Conservation (phyloP, 2,797 vertebrate genomes). For the Rhyacichthys aspro region DNA sequence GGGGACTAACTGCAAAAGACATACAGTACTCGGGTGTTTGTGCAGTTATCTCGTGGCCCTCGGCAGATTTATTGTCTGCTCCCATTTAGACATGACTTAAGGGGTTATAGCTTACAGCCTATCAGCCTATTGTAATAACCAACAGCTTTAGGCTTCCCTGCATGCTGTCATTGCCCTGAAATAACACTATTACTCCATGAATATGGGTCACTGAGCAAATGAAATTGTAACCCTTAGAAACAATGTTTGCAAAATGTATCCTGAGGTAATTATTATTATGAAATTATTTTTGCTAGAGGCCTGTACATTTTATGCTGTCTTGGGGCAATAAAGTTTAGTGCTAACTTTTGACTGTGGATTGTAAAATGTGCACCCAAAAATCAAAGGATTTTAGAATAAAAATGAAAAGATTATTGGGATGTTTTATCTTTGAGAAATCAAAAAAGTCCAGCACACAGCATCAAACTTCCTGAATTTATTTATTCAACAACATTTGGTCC, state of each 20-base stretch:
- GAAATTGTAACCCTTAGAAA: constrained; percentile 35
- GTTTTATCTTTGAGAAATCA: too few relatives aligned
- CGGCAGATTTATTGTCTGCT: constrained; percentile 66
- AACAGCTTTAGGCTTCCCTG: constrained; percentile 74
- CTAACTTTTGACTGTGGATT: constrained; percentile 6
- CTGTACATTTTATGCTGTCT: constrained; percentile 11
- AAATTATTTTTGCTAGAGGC: constrained; percentile 32
- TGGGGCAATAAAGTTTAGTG: neutral
- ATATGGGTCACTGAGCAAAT: constrained; percentile 59
- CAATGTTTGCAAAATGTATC: constrained; percentile 36
- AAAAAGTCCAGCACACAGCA: too few relatives aligned
- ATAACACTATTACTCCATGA: constrained; percentile 38
- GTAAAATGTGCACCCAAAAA: neutral
- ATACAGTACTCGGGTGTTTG: constrained; percentile 58
- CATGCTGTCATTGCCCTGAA: constrained; percentile 57
- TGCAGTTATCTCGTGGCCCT: constrained; percentile 64
- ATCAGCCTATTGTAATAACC: constrained; percentile 72
- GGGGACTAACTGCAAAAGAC: constrained; percentile 38
- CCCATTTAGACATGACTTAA: constrained; percentile 72
- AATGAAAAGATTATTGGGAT: too few relatives aligned
- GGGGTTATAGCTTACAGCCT: constrained; percentile 73
- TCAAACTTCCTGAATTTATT: too few relatives aligned
- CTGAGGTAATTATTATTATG: constrained; percentile 22
- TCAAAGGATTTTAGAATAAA: too few relatives aligned
- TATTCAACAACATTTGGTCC: too few relatives aligned